These are phyloP conservation scores for Protobothrops mucrosquamatus DNA, from an alignment of 2,113 vertebrate species.

Conservation along the genomic window DNA sequence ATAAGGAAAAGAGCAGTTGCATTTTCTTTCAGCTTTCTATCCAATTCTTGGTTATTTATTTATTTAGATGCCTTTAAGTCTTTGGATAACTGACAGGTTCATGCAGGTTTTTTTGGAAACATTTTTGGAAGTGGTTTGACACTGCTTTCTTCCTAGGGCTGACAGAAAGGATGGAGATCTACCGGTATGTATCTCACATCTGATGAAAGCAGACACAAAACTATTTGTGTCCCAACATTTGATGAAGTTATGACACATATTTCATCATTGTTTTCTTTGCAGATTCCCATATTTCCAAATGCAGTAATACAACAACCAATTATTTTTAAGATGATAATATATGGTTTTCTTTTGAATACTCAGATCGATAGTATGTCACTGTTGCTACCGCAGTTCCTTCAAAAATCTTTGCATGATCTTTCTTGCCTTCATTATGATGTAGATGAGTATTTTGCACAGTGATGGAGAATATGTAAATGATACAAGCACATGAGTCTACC, in stretches of 20 bases:
- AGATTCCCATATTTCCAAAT: not conserved
- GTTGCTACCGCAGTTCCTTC: too few species aligned
- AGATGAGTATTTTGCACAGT: not conserved
- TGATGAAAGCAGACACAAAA: not conserved
- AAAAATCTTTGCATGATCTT: not conserved
- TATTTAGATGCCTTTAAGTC: not conserved
- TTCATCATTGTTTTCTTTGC: not conserved
- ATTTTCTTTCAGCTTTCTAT: not conserved
- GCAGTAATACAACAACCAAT: not conserved
- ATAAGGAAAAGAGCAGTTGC: not conserved
- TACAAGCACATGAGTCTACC: not conserved
- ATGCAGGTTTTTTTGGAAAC: not conserved
- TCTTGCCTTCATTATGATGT: not conserved
- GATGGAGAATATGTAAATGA: not conserved
- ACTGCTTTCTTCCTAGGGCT: not conserved
- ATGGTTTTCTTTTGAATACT: not conserved
- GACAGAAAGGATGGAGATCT: not conserved
- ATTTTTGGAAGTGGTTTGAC: not conserved
- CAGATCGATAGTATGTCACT: not conserved
- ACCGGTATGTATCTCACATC: not conserved
- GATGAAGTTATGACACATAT: not conserved
- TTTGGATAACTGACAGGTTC: not conserved
- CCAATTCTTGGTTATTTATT: not conserved
- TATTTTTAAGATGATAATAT: slow-evolving; percentile 9
- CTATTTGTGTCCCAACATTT: not conserved